Conservation (phyloP, 2,113 vertebrate species). For the Dermatemys mawii region DNA sequence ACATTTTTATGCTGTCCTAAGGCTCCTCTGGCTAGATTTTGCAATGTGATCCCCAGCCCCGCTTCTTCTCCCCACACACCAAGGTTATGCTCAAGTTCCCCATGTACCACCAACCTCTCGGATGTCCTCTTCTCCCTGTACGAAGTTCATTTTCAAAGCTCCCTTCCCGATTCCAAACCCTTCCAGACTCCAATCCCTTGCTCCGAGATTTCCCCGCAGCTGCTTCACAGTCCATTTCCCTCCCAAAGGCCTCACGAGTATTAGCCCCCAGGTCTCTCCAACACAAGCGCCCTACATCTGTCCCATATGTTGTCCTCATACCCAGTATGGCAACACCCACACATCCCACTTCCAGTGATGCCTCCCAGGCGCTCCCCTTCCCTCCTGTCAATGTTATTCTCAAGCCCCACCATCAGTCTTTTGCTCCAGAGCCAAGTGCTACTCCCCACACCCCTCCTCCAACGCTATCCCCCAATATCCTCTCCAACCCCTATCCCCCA, state of each 20-base stretch:
- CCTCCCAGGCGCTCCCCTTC: neutral
- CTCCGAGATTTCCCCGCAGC: neutral
- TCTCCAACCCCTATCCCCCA: neutral
- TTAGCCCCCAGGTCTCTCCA: neutral
- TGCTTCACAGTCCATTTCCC: neutral
- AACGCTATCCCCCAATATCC: neutral
- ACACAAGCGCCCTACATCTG: neutral
- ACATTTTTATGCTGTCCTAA: fast-evolving
- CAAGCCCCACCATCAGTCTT: neutral
- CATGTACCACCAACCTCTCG: neutral
- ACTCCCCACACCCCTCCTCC: neutral
- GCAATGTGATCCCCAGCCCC: neutral
- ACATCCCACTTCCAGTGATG: neutral
- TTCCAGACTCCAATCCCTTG: neutral
- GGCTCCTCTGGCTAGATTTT: neutral
- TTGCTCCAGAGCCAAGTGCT: slow-evolving; percentile 24
- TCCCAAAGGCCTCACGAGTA: neutral
- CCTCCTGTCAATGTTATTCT: neutral
- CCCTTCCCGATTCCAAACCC: neutral
- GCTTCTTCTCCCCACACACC: neutral
- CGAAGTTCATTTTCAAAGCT: neutral
- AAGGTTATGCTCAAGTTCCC: neutral
- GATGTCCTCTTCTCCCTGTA: neutral
- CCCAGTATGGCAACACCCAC: neutral
- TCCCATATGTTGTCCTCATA: neutral